phyloP scores from a whole-genome alignment of 2,888 invertebrate species.

The Timema podura region DNA sequence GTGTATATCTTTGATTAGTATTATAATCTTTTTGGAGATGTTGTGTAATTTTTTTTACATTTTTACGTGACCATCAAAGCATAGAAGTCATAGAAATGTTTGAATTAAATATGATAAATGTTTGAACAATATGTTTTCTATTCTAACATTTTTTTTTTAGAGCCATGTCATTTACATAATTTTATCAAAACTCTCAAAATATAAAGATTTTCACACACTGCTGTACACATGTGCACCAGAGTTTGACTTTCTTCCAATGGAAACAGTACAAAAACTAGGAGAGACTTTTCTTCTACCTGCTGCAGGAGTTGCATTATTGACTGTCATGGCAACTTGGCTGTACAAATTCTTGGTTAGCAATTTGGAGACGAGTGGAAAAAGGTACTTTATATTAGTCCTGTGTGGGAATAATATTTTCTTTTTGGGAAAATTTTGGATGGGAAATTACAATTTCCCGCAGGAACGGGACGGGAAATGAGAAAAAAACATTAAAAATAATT shows the following conservation, averaged over 20 bases:
- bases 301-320: slow-evolving; percentile 47
- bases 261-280: slow-evolving; percentile 50
- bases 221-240: slow-evolving; percentile 74
- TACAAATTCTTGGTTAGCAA: slow-evolving; percentile 32
- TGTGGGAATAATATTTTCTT: background rate
- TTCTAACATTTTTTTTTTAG: slow-evolving; percentile 41
- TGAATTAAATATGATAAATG: too few species aligned
- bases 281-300: slow-evolving; percentile 57
- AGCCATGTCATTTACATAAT: slow-evolving; percentile 69
- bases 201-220: slow-evolving; percentile 68
- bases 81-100: too few species aligned
- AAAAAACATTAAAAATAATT: too few species aligned
- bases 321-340: slow-evolving; percentile 45
- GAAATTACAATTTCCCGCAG: too few species aligned
- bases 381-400: slow-evolving; percentile 17
- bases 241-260: slow-evolving; percentile 65
- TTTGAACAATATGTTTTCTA: too few species aligned
- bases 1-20: too few species aligned
- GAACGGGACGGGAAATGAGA: too few species aligned
- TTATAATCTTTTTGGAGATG: too few species aligned
- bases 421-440: too few species aligned
- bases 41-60: too few species aligned
- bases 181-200: slow-evolving; percentile 62
- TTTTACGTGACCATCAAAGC: too few species aligned
- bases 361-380: slow-evolving; percentile 20